phyloP scores from a whole-genome alignment of 1,140 invertebrate species.

The Diplogasteroides magnus region DNA sequence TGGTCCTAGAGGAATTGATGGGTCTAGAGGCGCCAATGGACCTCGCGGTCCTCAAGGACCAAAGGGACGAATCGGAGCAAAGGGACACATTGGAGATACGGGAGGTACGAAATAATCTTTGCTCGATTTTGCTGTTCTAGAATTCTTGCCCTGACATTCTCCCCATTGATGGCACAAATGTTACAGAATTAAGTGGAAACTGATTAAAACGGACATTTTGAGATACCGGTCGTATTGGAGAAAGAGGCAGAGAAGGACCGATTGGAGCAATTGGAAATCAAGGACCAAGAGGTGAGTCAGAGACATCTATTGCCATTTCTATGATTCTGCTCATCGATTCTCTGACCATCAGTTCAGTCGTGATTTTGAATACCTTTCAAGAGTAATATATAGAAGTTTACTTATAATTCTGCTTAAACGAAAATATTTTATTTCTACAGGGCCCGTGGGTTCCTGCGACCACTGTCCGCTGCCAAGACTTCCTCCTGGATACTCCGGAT shows the following conservation, averaged over 20 bases:
- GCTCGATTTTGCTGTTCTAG: not conserved
- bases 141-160: not conserved
- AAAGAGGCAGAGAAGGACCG: not conserved
- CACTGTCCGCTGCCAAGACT: not conserved
- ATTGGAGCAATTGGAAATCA: not conserved
- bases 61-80: not conserved
- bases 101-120: not conserved
- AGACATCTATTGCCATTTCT: too few species aligned
- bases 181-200: not conserved
- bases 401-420: too few species aligned
- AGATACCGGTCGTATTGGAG: not conserved
- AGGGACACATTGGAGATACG: not conserved
- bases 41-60: not conserved
- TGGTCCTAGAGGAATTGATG: not conserved
- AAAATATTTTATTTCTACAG: not conserved
- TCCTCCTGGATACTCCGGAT: not conserved
- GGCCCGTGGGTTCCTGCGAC: not conserved
- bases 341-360: not conserved
- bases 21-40: not conserved
- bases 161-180: not conserved
- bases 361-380: not conserved
- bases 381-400: not conserved
- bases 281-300: not conserved
- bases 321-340: too few species aligned
- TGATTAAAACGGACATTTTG: not conserved